These are phyloP conservation scores for Atlantisia rogersi DNA, from an alignment of 2,113 vertebrate species.

Conservation along the genomic window DNA sequence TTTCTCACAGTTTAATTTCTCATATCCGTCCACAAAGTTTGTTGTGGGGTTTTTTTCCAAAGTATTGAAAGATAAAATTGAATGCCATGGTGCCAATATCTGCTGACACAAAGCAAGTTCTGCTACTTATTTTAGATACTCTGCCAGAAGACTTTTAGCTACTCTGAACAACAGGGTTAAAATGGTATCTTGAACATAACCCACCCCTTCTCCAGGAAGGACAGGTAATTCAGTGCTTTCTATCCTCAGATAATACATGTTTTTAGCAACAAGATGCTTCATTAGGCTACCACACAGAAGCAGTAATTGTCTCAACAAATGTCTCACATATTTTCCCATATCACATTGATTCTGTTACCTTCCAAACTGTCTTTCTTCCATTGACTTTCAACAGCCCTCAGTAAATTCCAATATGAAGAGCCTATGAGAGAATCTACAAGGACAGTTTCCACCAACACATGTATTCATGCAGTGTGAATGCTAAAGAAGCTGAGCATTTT, in stretches of 20 bases:
- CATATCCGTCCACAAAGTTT: no score
- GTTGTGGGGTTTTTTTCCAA: not conserved
- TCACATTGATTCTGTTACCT: not conserved
- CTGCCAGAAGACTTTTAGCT: not conserved
- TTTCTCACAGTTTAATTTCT: no score
- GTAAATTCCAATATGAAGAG: not conserved
- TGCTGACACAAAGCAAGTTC: not conserved
- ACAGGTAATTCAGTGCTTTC: not conserved
- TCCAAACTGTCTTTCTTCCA: not conserved
- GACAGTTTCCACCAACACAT: not conserved
- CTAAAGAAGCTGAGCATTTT: not conserved
- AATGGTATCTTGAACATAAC: not conserved
- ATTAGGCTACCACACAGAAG: not conserved
- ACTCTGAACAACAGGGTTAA: not conserved
- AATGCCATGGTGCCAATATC: not conserved
- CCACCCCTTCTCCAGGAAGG: not conserved
- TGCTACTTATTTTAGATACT: not conserved
- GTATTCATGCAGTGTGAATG: not conserved
- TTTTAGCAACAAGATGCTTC: not conserved
- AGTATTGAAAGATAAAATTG: not conserved
- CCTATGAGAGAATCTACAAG: not conserved
- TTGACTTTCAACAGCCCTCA: not conserved
- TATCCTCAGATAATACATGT: not conserved
- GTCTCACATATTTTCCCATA: not conserved
- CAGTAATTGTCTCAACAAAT: not conserved